Evolutionary conservation across 2,888 invertebrate species (phyloP), one percentile per base, ranked within the genome.

Genomic region (Netelia inedita): DNA sequence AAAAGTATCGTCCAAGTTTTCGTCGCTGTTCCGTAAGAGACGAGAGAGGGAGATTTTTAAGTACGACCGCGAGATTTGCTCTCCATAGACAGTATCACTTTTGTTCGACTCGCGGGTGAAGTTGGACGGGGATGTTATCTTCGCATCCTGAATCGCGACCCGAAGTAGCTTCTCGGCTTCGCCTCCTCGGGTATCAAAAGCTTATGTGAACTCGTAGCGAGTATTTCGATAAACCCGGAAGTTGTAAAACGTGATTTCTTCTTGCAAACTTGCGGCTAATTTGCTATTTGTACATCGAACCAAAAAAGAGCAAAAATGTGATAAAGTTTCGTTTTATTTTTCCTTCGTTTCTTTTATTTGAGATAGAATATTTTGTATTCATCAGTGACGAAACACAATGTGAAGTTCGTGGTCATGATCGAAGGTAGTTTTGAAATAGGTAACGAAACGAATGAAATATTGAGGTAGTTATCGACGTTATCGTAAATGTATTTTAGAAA

Each of bases 1-100:
- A 41, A 57, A 23, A n/a, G 43, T 43, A 11, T 73, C 41, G 61
- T 75, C 53, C 16, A 55, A 11, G 43, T 35, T 71, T 41, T 79
- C n/a, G 55, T 74, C 41, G 69, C 55, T 74, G 43, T 41, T 57
- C 35, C 28, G 57, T 14, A 19, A 59, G 57, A 72, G 23, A 35
- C 21, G 57, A 71, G 83, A 76, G 78, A 59, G 81, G 82, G 78
- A 73, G 69, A 65, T 50, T 79, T 61, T 82, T 53, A 69, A 71
- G 50, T 61, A 19, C 21, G 68, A 75, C 53, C 68, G 59, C 68
- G 35, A 57, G 80, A 66, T 46, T 23, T 14, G 72, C 72, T 72
- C 65, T 63, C 14, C 11, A 21, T 23, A 50, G 28, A 50, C 9
- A 55, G 53, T 21, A 63, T 19, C 82, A 84, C 79, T 80, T 75